phyloP scores from a whole-genome alignment of 2,797 vertebrate genomes.

The Spea hammondii region DNA sequence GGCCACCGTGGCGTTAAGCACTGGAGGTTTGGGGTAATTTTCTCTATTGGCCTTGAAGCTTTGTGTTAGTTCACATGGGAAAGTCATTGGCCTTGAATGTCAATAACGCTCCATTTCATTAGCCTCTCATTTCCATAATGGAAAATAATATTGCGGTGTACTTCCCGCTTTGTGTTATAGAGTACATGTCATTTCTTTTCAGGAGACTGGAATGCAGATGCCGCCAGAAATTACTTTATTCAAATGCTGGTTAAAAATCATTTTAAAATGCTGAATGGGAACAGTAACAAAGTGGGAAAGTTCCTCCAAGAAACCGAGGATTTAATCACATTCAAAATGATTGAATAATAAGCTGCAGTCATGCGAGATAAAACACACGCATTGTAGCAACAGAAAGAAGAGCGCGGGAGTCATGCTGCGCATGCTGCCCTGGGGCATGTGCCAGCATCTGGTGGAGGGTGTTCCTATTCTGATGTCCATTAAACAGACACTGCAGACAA shows the following conservation, averaged over 20 bases:
- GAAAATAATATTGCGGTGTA: neutral
- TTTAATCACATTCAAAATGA: constrained; percentile 19
- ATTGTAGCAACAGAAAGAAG: neutral
- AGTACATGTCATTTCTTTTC: constrained; percentile 17
- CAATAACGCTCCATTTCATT: neutral
- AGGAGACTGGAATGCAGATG: constrained; percentile 18
- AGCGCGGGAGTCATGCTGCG: neutral
- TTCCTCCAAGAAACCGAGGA: neutral
- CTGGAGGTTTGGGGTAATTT: neutral
- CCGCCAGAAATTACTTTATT: constrained; percentile 18
- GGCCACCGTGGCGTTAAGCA: no score
- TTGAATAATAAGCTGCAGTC: neutral
- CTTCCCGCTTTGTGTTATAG: neutral
- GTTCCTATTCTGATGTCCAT: no score
- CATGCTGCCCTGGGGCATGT: neutral
- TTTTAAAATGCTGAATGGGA: constrained; percentile 12
- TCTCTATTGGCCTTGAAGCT: neutral
- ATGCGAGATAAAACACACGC: constrained; percentile 1
- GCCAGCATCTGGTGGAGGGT: no score
- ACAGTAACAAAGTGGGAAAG: constrained; percentile 11
- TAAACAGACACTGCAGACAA: no score
- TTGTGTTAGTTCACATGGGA: neutral
- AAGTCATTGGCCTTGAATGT: constrained; percentile 1
- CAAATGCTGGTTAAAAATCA: constrained; percentile 20
- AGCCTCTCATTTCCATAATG: constrained; percentile 13